Evolutionary conservation across 2,888 invertebrate species (phyloP).

Genomic region (Drosophila ustulata): DNA sequence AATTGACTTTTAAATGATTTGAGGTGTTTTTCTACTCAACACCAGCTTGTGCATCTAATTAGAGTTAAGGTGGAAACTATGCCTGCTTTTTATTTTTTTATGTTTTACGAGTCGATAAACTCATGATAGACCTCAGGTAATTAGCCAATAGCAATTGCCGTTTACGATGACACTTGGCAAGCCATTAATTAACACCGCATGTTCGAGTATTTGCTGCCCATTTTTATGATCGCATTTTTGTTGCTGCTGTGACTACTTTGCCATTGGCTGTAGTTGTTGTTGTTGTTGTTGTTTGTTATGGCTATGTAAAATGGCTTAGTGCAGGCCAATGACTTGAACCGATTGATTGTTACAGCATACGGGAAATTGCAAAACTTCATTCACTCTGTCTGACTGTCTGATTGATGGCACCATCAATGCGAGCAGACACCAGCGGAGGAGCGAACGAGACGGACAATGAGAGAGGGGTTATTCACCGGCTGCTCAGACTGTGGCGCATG

Average conservation of each 20-base stretch:
- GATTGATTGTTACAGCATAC: slow-evolving; percentile 18
- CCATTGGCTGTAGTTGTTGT: slow-evolving; percentile 10
- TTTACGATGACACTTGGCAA: slow-evolving; percentile 47
- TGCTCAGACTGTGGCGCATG: slow-evolving; percentile 17
- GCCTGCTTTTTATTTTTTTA: slow-evolving; percentile 20
- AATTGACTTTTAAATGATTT: not conserved
- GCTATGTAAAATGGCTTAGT: slow-evolving; percentile 4
- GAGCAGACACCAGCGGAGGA: slow-evolving; percentile 36
- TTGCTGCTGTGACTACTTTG: slow-evolving; percentile 3
- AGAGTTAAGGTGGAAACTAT: slow-evolving; percentile 1
- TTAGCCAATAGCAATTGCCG: slow-evolving; percentile 37
- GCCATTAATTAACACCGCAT: slow-evolving; percentile 52
- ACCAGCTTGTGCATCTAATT: not conserved
- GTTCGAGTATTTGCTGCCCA: slow-evolving; percentile 19
- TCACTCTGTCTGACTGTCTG: slow-evolving; percentile 21
- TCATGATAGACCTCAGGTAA: slow-evolving; percentile 21
- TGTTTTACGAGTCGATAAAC: slow-evolving; percentile 28
- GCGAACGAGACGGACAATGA: not conserved
- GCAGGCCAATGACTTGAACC: slow-evolving; percentile 52
- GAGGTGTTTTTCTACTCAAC: not conserved
- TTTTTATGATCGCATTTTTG: slow-evolving; percentile 12
- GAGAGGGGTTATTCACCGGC: slow-evolving; percentile 50
- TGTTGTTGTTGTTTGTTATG: slow-evolving; percentile 1
- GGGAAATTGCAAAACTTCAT: slow-evolving; percentile 45
- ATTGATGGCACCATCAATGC: slow-evolving; percentile 51